Evolutionary conservation across 2,797 vertebrate genomes (phyloP), one percentile per base, ranked within the genome.

Genomic region (Acanthiza pusilla): DNA sequence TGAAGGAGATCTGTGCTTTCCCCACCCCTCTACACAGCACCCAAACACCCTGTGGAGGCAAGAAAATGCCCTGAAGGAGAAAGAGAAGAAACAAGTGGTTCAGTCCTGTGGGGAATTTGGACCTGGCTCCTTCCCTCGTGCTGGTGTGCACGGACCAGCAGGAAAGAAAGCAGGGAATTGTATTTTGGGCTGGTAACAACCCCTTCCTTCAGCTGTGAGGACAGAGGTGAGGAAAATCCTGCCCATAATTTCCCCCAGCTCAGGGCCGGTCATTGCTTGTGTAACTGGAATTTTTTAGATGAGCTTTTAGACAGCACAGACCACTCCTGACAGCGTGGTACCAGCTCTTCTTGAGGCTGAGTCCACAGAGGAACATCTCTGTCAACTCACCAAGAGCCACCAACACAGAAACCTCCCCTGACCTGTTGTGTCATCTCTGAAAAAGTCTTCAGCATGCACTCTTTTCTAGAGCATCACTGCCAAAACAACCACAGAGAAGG

Each of bases 201-300:
- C 0, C 0, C 14, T 55, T 66, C 66, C 62, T 63, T 47, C 36
- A 84, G 30, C n/a, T 12, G 4, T 0, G 0, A 84, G 14, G 34
- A n/a, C 11, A 71, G 23, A 2, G 0, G 10, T 9, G 18, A 84
- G 25, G 27, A 79, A 91, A 79, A 67, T 2, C 45, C 21, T 79
- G 40, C 30, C 43, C 23, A n/a, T 21, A 15, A 72, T 55, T 53
- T 93, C 36, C 86, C 29, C 36, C 55, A 55, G 40, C 15, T 53
- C n/a, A 68, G 60, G 0, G 3, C 16, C 89, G 43, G 30, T 86
- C 51, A 18, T 40, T 43, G 10, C 29, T 85, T 63, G 67, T 82
- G n/a, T 38, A 81, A 81, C 11, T 70, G 36, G 10, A 40, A 8
- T 14, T 72, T 77, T 83, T 90, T 21, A 81, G 40, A 53, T 1